Conservation (phyloP, 2,797 vertebrate species). For the Tragelaphus eurycerus region DNA sequence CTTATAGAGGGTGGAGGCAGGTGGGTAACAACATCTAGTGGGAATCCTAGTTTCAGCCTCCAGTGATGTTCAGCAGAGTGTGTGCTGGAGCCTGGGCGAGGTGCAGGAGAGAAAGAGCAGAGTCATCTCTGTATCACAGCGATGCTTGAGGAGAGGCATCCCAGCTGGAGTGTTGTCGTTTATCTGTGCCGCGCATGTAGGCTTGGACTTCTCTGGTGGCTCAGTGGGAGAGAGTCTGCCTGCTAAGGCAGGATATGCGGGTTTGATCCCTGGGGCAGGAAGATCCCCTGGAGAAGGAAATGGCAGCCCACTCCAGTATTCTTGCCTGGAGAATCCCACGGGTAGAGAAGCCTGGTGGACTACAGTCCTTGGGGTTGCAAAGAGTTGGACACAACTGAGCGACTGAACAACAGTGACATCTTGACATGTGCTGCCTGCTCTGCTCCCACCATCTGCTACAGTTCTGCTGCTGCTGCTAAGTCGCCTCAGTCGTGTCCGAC, state of each 20-base stretch:
- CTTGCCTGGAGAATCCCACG: background rate
- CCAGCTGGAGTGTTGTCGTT: background rate
- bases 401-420: background rate
- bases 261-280: background rate
- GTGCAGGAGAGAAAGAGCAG: background rate
- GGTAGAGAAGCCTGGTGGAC: background rate
- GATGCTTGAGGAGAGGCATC: background rate
- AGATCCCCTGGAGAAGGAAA: background rate
- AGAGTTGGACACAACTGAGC: background rate
- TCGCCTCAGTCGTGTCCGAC: too few species aligned
- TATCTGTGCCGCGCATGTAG: accelerated
- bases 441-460: background rate
- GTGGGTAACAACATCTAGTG: too few species aligned
- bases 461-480: too few species aligned
- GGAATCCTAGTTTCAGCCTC: too few species aligned
- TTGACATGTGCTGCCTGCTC: accelerated
- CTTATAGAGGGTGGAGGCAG: too few species aligned
- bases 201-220: background rate
- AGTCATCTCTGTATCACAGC: background rate
- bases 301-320: background rate
- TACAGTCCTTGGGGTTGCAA: background rate
- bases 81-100: accelerated
- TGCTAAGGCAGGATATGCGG: background rate
- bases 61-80: accelerated
- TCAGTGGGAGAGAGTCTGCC: background rate